These are phyloP conservation scores for Myripristis jacobus DNA, from an alignment of 2,797 vertebrate genomes.

Conservation along the genomic window DNA sequence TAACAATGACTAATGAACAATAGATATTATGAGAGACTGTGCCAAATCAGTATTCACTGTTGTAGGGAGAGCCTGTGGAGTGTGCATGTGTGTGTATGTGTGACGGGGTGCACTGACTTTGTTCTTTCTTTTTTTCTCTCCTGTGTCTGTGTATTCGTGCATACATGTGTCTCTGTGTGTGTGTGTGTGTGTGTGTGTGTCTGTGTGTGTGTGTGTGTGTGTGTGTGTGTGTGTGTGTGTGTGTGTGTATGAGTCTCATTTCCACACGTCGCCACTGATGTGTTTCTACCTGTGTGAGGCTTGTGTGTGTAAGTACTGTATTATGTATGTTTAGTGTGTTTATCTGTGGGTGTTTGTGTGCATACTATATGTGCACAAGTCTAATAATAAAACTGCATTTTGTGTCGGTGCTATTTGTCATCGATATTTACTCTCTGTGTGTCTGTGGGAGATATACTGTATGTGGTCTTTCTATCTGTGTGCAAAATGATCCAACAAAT, in stretches of 20 bases:
- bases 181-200: conserved; percentile 17
- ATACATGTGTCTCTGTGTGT: no score
- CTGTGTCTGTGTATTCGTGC: no score
- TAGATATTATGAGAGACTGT: conserved; percentile 77
- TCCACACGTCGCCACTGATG: neutral
- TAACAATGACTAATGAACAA: conserved; percentile 84
- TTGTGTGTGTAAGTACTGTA: conserved; percentile 14
- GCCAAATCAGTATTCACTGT: conserved; percentile 76
- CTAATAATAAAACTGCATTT: neutral
- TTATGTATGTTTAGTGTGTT: neutral
- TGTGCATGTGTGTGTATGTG: conserved; percentile 22
- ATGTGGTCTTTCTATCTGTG: no score
- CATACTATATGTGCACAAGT: neutral
- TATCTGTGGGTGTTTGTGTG: conserved; percentile 2
- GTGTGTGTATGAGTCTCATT: neutral
- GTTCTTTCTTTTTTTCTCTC: no score
- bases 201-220: conserved; percentile 17
- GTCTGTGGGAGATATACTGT: no score
- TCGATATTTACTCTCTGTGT: no score
- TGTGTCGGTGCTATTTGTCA: neutral
- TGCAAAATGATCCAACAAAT: neutral
- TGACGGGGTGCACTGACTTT: no score
- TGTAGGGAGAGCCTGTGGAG: conserved; percentile 24
- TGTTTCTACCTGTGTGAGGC: conserved; percentile 19
- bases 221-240: conserved; percentile 20